phyloP scores from a whole-genome alignment of 2,113 vertebrate species.

The Indicator indicator region DNA sequence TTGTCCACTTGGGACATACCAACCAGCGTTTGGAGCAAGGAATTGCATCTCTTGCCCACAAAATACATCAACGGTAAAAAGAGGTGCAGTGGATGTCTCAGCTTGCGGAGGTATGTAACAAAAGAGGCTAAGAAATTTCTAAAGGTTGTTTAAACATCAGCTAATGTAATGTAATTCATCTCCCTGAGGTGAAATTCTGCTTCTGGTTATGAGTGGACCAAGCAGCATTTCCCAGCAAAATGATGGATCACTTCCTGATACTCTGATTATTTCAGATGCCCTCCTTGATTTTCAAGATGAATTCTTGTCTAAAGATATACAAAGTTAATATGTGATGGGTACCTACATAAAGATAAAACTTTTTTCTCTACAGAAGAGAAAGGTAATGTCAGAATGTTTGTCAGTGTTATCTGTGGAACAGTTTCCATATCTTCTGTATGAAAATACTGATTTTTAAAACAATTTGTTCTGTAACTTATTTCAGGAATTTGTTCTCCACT shows the following conservation, averaged over 20 bases:
- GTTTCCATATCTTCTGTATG: background rate
- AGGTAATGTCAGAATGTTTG: background rate
- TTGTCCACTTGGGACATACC: constrained; percentile 90
- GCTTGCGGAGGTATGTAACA: constrained; percentile 91
- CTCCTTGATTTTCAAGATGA: background rate
- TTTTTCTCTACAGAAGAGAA: background rate
- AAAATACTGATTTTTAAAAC: background rate
- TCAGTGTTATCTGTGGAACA: background rate
- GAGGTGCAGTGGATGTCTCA: constrained; percentile 85
- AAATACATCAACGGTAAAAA: constrained; percentile 89
- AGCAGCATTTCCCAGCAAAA: background rate
- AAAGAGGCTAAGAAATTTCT: background rate
- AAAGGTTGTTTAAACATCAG: background rate
- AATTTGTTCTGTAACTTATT: background rate
- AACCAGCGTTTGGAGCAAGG: constrained; percentile 84
- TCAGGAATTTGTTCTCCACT: background rate
- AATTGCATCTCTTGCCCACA: constrained; percentile 86
- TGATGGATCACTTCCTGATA: background rate
- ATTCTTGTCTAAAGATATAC: background rate
- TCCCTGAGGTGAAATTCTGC: background rate
- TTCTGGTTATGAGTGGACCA: background rate
- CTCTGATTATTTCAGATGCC: background rate
- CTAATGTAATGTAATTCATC: background rate
- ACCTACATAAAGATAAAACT: background rate
- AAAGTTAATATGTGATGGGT: background rate